A percentile compares a stretch with the other conserved stretches of the same genome.
Evolutionary conservation across 2,797 vertebrate species (phyloP).

Genomic region (Lophotriccus pileatus): DNA sequence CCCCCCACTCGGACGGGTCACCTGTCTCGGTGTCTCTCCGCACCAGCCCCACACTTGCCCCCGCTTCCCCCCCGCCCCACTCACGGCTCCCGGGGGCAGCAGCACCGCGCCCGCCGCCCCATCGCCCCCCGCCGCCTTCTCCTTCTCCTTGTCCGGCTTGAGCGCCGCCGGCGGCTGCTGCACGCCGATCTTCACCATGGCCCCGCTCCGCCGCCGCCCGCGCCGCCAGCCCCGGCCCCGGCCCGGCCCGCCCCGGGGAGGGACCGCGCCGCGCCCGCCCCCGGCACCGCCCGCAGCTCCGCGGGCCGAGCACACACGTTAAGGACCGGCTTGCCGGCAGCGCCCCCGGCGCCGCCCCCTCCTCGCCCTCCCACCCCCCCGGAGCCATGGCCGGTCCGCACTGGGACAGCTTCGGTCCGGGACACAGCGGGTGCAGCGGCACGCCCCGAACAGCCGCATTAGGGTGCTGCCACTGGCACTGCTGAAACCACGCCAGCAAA

Average conservation of each 20-base stretch:
- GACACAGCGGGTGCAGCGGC: not conserved
- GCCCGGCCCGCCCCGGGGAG: not conserved
- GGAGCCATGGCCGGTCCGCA: not conserved
- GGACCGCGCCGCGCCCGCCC: not conserved
- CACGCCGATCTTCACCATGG: not conserved
- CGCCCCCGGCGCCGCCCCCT: too few species aligned
- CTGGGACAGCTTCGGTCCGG: too few species aligned
- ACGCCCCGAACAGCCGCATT: not conserved
- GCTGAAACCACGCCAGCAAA: not conserved
- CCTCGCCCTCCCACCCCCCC: not conserved
- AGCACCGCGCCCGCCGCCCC: not conserved
- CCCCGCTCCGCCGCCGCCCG: not conserved
- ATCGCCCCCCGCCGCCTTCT: not conserved
- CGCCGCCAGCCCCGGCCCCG: not conserved
- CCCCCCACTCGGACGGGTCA: not conserved
- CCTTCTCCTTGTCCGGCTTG: not conserved
- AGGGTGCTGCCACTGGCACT: not conserved
- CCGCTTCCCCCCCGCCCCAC: not conserved
- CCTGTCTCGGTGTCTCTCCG: fast-evolving
- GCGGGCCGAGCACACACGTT: too few species aligned
- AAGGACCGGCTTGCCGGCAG: too few species aligned
- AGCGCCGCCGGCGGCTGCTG: not conserved
- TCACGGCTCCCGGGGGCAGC: conserved; percentile 24
- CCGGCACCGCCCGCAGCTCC: too few species aligned
- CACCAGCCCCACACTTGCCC: not conserved